Conservation (phyloP, 92 coral and sea anemone species). For the Desmophyllum pertusum region DNA sequence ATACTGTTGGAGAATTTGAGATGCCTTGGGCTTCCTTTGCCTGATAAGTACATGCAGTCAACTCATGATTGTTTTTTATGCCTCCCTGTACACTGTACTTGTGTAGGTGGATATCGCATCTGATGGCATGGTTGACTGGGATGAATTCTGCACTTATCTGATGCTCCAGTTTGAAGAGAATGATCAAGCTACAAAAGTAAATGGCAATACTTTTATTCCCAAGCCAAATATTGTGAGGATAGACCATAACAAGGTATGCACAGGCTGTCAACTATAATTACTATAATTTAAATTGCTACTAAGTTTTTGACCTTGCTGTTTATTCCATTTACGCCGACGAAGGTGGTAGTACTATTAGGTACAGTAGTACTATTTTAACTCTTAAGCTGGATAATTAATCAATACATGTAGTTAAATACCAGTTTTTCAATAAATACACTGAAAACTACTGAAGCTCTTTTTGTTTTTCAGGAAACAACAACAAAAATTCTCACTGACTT, state of each 20-base stretch:
- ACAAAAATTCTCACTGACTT: conserved; percentile 78
- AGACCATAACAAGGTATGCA: conserved; percentile 75
- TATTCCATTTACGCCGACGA: too few species aligned
- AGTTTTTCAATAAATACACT: too few species aligned
- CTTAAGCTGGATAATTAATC: too few species aligned
- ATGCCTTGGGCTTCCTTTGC: neutral
- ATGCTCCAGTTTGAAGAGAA: conserved; percentile 89
- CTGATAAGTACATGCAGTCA: neutral
- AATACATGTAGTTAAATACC: too few species aligned
- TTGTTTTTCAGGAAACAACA: conserved; percentile 74
- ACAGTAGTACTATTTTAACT: too few species aligned
- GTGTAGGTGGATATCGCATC: conserved; percentile 93
- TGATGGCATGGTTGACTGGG: conserved; percentile 99
- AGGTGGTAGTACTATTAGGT: too few species aligned
- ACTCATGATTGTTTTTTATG: neutral
- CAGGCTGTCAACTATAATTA: too few species aligned
- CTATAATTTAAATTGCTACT: too few species aligned
- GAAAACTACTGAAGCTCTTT: too few species aligned
- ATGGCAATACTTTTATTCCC: conserved; percentile 54
- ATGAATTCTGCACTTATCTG: conserved; percentile 93
- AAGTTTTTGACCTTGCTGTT: too few species aligned
- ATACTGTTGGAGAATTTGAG: neutral
- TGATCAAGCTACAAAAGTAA: conserved; percentile 63
- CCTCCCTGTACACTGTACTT: too few species aligned
- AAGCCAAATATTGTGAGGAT: conserved; percentile 89